Percentiles rank a stretch among this genome's conserved stretches.
These are phyloP conservation scores for Drosophila ezoana DNA, from an alignment of 2,888 invertebrate species.

Conservation along the genomic window DNA sequence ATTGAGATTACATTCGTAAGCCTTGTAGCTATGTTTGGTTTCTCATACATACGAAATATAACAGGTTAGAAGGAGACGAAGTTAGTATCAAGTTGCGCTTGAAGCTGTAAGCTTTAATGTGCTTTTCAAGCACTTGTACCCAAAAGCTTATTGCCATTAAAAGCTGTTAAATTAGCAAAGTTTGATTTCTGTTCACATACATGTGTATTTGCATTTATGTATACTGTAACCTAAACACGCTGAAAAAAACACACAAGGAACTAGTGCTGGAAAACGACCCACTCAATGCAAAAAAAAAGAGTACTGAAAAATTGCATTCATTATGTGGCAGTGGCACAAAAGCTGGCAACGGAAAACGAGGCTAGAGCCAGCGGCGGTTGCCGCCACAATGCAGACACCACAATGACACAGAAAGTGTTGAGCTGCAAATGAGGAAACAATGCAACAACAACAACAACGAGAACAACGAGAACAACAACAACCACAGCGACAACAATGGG, in stretches of 20 bases:
- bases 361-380: constrained; percentile 66
- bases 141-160: not conserved
- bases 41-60: not conserved
- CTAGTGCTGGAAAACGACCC: constrained; percentile 28
- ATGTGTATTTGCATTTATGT: constrained; percentile 2
- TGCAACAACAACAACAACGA: constrained; percentile 48
- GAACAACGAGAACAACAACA: constrained; percentile 13
- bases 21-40: no score
- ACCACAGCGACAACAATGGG: constrained; percentile 15
- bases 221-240: constrained; percentile 13
- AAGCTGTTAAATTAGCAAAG: constrained; percentile 27
- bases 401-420: constrained; percentile 77
- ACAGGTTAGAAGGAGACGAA: not conserved
- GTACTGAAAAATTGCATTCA: constrained; percentile 82
- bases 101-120: not conserved
- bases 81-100: not conserved
- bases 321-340: constrained; percentile 75
- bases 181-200: constrained; percentile 26
- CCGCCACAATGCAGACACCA: constrained; percentile 66
- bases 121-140: not conserved
- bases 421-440: constrained; percentile 78
- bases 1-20: no score
- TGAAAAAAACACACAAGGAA: not conserved
- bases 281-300: constrained; percentile 47
- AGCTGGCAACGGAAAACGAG: constrained; percentile 61